These are phyloP conservation scores for Melanerpes formicivorus DNA, from an alignment of 2,113 vertebrate species.

Conservation along the genomic window DNA sequence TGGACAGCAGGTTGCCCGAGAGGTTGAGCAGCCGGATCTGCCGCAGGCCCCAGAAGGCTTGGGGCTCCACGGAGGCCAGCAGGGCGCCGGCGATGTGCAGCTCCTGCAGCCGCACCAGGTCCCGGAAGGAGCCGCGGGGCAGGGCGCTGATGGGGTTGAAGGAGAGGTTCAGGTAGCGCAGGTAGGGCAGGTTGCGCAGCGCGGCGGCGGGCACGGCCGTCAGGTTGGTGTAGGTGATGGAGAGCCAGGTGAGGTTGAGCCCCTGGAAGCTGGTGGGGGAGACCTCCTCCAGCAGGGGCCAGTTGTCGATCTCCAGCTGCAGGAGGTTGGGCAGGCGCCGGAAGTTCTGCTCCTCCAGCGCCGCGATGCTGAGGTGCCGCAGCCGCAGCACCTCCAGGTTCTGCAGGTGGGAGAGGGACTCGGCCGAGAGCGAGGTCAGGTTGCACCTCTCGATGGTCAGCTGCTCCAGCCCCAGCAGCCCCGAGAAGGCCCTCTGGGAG, in stretches of 20 bases:
- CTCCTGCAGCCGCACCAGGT: conserved; percentile 92
- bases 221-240: conserved; percentile 96
- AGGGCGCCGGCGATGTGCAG: conserved; percentile 91
- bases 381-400: conserved; percentile 88
- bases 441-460: conserved; percentile 95
- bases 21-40: conserved; percentile 94
- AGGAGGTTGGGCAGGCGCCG: conserved; percentile 83
- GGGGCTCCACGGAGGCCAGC: conserved; percentile 85
- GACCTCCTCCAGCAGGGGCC: conserved; percentile 92
- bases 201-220: conserved; percentile 89
- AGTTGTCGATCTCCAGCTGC: conserved; percentile 93
- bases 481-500: conserved; percentile 92
- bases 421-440: conserved; percentile 90
- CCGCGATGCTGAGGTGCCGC: conserved; percentile 88
- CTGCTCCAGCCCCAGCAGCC: conserved; percentile 87
- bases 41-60: conserved; percentile 88
- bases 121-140: conserved; percentile 89
- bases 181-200: conserved; percentile 88
- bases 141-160: conserved; percentile 93
- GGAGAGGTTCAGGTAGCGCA: conserved; percentile 92
- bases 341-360: conserved; percentile 93
- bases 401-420: conserved; percentile 91
- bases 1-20: conserved; percentile 89
- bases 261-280: conserved; percentile 90
- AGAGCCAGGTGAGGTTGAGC: conserved; percentile 93